Evolutionary conservation across 2,888 invertebrate species (phyloP).

Genomic region (Sinhomidia bicolor): DNA sequence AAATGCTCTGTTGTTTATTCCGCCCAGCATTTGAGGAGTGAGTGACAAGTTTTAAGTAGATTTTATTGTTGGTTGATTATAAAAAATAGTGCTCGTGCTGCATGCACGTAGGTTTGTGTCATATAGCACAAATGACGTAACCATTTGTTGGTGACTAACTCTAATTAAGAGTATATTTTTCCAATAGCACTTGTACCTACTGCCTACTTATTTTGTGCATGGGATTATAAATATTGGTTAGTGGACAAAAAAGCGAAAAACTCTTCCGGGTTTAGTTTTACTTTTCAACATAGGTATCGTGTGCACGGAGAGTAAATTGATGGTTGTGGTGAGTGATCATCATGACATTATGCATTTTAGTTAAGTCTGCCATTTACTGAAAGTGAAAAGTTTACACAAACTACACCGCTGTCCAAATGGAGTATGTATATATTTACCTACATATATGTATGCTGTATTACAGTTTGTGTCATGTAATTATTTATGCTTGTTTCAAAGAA

Average conservation of each 20-base stretch:
- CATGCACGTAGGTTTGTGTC: background rate
- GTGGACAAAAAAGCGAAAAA: background rate
- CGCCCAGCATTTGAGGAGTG: no score
- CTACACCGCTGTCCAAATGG: no score
- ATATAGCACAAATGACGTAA: background rate
- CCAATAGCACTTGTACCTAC: background rate
- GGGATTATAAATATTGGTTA: constrained; percentile 5
- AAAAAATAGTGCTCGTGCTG: no score
- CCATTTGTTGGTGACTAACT: background rate
- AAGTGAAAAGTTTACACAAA: constrained; percentile 13
- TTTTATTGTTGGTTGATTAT: no score
- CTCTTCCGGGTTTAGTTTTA: constrained; percentile 28
- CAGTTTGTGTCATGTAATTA: no score
- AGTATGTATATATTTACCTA: no score
- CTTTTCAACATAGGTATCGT: background rate
- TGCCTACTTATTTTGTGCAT: background rate
- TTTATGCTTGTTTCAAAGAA: no score
- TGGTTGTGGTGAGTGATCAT: background rate
- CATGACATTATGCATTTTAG: background rate
- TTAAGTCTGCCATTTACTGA: background rate
- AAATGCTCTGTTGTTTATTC: no score
- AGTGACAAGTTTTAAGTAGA: no score
- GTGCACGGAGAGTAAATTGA: background rate
- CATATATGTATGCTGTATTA: no score
- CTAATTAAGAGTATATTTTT: background rate